Evolutionary conservation across 2,113 vertebrate species (phyloP), one percentile per base, ranked within the genome.

Genomic region (Heterotis niloticus): DNA sequence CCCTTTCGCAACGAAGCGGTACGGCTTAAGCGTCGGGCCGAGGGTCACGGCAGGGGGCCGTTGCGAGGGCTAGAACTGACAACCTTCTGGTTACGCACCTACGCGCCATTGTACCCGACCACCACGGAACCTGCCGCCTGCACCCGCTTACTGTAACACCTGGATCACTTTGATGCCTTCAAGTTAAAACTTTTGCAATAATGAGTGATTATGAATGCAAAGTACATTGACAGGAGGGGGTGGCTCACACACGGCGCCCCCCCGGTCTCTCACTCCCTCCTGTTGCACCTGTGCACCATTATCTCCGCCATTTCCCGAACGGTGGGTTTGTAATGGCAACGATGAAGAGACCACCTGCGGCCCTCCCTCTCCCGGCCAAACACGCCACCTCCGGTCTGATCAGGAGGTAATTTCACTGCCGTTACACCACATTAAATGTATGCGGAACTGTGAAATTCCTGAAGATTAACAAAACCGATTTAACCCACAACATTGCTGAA

Each of bases 241-340:
- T 17, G 4, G 72, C 17, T 26, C 12, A 59, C 51, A 23, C 13
- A 57, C 24, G 5, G 28, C 24, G 24, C 56, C 66, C 76, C 20
- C 66, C 59, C 52, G 13, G 29, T 70, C 26, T 29, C 54, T 51
- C 57, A 13, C 57, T 52, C 20, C 34, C 70, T 13, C 69, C 78
- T 59, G 60, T 28, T 56, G 71, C 79, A 84, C 83, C 83, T 84
- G 84, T 81, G 79, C 14, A 77, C 80, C 75, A 84, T 87, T 85
- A 85, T 81, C 80, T 80, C 68, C 13, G 73, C 79, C 76, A 80
- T 83, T 70, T 72, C 26, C 14, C 72, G 69, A 84, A 83, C 81
- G 77, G 68, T 64, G 75, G 64, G 52, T 79, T 68, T 56, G 69
- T 44, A 44, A 44, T 65, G 57, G 67, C 83, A 81, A 81, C 81